Percentiles rank a stretch among this genome's conserved stretches.
These are phyloP conservation scores for Lichenostomus cassidix DNA, from an alignment of 2,113 vertebrate genomes.

Conservation along the genomic window DNA sequence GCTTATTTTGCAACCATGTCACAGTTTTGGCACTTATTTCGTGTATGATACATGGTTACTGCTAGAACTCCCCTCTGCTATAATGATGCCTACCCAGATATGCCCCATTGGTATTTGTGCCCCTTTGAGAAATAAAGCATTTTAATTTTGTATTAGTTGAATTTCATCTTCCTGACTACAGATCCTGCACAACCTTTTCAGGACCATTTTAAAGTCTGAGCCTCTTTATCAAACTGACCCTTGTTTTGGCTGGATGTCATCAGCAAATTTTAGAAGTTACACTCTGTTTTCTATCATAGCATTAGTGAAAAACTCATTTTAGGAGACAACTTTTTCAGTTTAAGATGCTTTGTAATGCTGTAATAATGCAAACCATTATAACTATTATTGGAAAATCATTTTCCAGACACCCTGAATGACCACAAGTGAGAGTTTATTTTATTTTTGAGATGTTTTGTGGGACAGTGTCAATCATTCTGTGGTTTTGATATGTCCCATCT, in stretches of 20 bases:
- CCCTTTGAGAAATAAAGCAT: not conserved
- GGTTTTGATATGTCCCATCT: not conserved
- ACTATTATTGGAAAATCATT: not conserved
- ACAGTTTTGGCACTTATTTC: not conserved
- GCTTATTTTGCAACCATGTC: not conserved
- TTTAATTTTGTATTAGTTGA: not conserved
- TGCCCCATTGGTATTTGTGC: not conserved
- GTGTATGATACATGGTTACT: not conserved
- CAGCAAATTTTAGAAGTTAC: not conserved
- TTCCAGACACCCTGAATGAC: not conserved
- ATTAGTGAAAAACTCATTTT: not conserved
- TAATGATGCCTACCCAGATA: not conserved
- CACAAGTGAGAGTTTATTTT: not conserved
- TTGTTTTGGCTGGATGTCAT: not conserved
- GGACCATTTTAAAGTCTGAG: not conserved
- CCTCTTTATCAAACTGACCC: not conserved
- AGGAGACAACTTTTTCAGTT: not conserved
- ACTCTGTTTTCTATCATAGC: not conserved
- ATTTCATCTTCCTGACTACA: not conserved
- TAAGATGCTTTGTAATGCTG: not conserved
- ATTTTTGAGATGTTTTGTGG: not conserved
- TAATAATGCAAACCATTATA: not conserved
- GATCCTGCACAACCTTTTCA: not conserved
- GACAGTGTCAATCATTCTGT: not conserved
- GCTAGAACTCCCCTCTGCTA: not conserved